A percentile compares a stretch with the other conserved stretches of the same genome.
These are phyloP conservation scores for Gephyroberyx darwinii DNA, from an alignment of 2,797 vertebrate genomes.

Conservation along the genomic window DNA sequence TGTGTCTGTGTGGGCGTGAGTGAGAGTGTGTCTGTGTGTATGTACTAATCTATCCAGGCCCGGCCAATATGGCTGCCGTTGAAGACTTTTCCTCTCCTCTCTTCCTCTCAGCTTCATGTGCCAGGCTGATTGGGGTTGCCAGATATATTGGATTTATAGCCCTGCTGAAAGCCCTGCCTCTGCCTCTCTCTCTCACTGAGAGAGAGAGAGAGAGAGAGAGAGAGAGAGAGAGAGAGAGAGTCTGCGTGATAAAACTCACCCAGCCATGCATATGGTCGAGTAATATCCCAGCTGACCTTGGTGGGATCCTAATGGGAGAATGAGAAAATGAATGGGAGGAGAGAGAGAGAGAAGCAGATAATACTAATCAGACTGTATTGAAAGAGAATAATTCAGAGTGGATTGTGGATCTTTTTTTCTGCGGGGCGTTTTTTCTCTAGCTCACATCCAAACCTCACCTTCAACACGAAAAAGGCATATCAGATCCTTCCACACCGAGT, in stretches of 20 bases:
- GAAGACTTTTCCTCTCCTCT: not conserved
- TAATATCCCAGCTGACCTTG: conserved; percentile 54
- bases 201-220: not conserved
- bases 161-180: not conserved
- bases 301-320: conserved; percentile 27
- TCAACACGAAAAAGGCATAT: not conserved
- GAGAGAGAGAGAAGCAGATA: conserved; percentile 13
- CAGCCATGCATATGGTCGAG: conserved; percentile 38
- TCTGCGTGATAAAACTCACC: conserved; percentile 46
- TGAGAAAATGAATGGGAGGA: conserved; percentile 16
- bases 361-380: not conserved
- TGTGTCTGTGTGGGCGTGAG: not conserved
- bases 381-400: not conserved
- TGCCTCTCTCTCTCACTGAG: not conserved
- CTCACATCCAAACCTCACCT: not conserved
- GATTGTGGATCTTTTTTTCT: too few relatives aligned
- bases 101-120: conserved; percentile 5
- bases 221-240: not conserved
- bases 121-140: conserved; percentile 20
- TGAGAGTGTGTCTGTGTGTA: conserved; percentile 13
- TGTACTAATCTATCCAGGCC: not conserved
- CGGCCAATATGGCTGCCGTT: not conserved
- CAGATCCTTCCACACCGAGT: not conserved
- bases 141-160: conserved; percentile 33
- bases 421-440: not conserved